Percentiles rank a stretch among this genome's conserved stretches.
Conservation (phyloP, 2,797 vertebrate species). For the Thaleichthys pacificus region DNA sequence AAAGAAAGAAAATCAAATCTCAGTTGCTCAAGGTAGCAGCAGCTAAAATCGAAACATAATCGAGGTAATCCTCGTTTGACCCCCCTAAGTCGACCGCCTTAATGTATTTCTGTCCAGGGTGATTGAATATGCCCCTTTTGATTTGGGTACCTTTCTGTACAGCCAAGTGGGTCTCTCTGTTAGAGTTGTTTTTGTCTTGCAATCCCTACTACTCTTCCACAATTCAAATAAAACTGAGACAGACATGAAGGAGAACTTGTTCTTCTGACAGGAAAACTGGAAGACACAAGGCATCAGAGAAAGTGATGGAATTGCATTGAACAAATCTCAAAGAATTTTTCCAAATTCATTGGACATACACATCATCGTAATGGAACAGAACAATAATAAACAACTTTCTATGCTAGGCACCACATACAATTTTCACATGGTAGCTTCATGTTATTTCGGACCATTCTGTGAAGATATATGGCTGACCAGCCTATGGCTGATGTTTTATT, state of each 20-base stretch:
- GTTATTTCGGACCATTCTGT: background rate
- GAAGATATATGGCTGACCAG: background rate
- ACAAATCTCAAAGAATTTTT: too few relatives aligned
- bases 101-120: constrained; percentile 63
- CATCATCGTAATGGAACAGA: background rate
- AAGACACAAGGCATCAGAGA: too few relatives aligned
- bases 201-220: background rate
- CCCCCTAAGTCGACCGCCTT: constrained; percentile 43
- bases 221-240: too few relatives aligned
- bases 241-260: background rate
- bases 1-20: constrained; percentile 35
- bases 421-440: background rate
- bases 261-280: too few relatives aligned
- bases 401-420: background rate
- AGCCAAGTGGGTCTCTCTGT: background rate
- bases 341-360: background rate
- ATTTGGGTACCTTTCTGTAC: constrained; percentile 26
- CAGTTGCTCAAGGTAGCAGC: constrained; percentile 41
- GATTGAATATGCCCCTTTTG: constrained; percentile 51
- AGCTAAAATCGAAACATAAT: constrained; percentile 56
- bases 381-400: background rate
- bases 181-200: constrained; percentile 3
- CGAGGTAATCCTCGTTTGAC: constrained; percentile 55
- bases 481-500: background rate
- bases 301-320: too few relatives aligned